Base-by-base conservation (phyloP, 2,888 invertebrate genomes). In the Lymantria monacha region DNA sequence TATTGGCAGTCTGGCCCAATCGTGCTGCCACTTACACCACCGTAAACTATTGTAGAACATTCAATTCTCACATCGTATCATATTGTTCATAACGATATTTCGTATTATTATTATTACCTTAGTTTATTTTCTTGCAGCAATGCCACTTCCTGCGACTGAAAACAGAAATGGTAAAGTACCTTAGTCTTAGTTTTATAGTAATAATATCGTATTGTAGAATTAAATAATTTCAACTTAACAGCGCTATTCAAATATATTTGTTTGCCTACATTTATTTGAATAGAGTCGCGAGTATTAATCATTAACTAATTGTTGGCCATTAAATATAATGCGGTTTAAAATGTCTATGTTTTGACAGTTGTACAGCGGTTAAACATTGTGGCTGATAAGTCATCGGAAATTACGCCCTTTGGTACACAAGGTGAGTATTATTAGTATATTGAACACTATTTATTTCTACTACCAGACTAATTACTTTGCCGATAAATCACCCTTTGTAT, bases 331-430 rank as follows among this genome's bases (percentile, higher is more conserved):
- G 5, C 41, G n/a, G 30, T 49, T 49, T 40, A 49, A 57, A 57
- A 33, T 22, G 33, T 49, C 43, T 46, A 40, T 61, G 43, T 69
- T 58, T 68, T 63, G 59, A 60, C 82, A 90, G 89, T 81, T 72
- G 85, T 90, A 51, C 89, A 89, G 64, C 82, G 88, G 69, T 68
- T 89, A 54, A 90, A 90, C 70, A 87, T 88, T 55, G 75, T 88
- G 64, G 85, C 83, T 45, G 89, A 87, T 54, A 84, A 80, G 65
- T 75, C 88, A 47, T 90, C 90, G 13, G 88, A 88, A 67, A 87
- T 80, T 57, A 88, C 90, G 22, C 85, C 86, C 46, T 90, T 87
- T 57, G 90, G 89, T 47, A 88, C 90, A 42, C 89, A 89, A 77
- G 90, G 90, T 89, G 76, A 63, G 78, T 70, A 61, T 65, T 66